A percentile compares a stretch with the other conserved stretches of the same genome.
phyloP scores from a whole-genome alignment of 1,140 invertebrate genomes.

The Lordiphosa stackelbergi region DNA sequence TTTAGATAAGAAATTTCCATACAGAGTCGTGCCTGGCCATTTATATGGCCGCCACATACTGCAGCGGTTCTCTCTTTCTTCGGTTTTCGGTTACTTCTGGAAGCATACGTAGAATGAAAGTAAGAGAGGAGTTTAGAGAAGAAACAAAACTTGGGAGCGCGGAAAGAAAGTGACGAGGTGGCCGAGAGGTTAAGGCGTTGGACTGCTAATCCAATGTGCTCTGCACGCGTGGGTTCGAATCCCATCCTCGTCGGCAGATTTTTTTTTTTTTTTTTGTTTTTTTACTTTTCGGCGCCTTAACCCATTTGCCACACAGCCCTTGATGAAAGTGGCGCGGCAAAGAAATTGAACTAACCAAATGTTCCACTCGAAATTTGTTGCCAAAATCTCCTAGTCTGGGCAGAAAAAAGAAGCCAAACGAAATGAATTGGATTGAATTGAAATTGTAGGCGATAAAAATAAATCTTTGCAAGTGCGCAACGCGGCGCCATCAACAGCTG shows the following conservation, averaged over 20 bases:
- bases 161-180: constrained; percentile 83
- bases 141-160: background rate
- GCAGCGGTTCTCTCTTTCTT: background rate
- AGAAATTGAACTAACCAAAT: constrained; percentile 28
- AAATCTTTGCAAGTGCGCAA: constrained; percentile 69
- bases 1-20: constrained; percentile 41
- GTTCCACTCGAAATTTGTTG: constrained; percentile 39
- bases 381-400: constrained; percentile 38
- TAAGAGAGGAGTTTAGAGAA: constrained; percentile 6
- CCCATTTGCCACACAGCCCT: constrained; percentile 22
- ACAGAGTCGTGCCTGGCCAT: constrained; percentile 8
- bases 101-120: constrained; percentile 10
- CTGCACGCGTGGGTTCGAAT: constrained; percentile 92
- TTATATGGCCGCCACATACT: background rate
- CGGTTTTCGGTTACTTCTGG: constrained; percentile 1
- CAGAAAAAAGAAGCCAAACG: constrained; percentile 13
- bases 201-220: constrained; percentile 87
- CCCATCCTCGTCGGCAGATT: constrained; percentile 87
- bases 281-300: background rate
- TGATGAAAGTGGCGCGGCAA: constrained; percentile 37
- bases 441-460: constrained; percentile 74
- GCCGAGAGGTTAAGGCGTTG: constrained; percentile 94
- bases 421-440: constrained; percentile 75
- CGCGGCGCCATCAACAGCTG: constrained; percentile 68
- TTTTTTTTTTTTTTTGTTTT: constrained; percentile 18